Evolutionary conservation across 2,888 invertebrate species (phyloP).

Genomic region (Tenthredo notha): DNA sequence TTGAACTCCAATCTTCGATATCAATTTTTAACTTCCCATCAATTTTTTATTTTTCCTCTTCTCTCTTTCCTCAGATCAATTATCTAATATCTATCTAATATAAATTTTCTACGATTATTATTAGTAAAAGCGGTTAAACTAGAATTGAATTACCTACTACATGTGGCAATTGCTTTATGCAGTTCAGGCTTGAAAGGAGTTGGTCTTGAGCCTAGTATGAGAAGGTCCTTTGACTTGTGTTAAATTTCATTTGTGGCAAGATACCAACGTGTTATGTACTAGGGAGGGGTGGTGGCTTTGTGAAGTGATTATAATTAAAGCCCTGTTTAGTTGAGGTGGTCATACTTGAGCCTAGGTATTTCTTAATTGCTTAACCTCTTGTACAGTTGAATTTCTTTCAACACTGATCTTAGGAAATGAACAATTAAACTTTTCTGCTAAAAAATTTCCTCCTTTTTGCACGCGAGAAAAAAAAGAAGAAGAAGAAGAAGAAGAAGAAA

Average conservation of each 20-base stretch:
- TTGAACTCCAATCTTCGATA: background rate
- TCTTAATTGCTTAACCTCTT: constrained; percentile 1
- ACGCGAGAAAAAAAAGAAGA: background rate
- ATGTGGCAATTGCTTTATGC: background rate
- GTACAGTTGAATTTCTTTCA: background rate
- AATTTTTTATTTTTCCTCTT: background rate
- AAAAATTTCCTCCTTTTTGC: background rate
- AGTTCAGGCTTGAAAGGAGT: background rate
- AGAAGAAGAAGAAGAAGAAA: too few species aligned
- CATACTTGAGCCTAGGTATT: constrained; percentile 21
- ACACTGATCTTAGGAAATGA: constrained; percentile 17
- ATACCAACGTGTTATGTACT: background rate
- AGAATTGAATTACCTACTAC: background rate
- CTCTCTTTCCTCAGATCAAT: background rate
- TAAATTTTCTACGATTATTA: background rate
- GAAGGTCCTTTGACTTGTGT: background rate
- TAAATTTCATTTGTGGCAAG: constrained; percentile 23
- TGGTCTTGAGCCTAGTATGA: background rate
- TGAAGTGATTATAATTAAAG: constrained; percentile 18
- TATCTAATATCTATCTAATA: too few species aligned
- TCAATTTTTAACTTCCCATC: background rate
- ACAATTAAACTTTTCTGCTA: constrained; percentile 2
- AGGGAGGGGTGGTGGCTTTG: background rate
- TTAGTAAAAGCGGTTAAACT: background rate
- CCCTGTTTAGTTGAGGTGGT: background rate